Evolutionary conservation across 53 echinoderm and acorn worm species (phyloP).

Genomic region (Echinarachnius parma): DNA sequence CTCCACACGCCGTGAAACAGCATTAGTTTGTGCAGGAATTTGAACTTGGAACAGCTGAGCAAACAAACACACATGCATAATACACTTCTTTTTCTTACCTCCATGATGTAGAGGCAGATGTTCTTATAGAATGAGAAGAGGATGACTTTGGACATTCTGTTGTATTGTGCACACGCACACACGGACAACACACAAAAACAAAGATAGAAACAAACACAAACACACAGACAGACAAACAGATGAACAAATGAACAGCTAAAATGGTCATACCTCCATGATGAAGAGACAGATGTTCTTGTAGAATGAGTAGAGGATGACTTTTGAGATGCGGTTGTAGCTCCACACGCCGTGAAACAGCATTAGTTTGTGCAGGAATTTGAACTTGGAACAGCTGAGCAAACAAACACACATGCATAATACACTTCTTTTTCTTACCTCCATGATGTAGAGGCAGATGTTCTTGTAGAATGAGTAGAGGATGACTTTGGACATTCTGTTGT

Average conservation of each 20-base stretch:
- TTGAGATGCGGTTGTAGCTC: constrained; percentile 87
- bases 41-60: too few relatives aligned
- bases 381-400: too few relatives aligned
- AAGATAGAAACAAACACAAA: not conserved
- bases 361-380: constrained; percentile 91
- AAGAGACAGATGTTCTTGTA: constrained; percentile 94
- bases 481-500: constrained; percentile 94
- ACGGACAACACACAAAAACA: too few relatives aligned
- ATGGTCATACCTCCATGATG: constrained; percentile 95
- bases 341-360: constrained; percentile 92
- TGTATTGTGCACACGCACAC: constrained; percentile 18
- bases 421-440: constrained; percentile 96
- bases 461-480: constrained; percentile 99
- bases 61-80: not conserved
- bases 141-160: not conserved
- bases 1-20: constrained; percentile 96
- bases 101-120: constrained; percentile 94
- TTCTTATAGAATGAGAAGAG: too few relatives aligned
- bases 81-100: too few relatives aligned
- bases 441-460: constrained; percentile 98
- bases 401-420: not conserved
- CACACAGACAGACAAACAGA: too few relatives aligned
- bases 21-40: constrained; percentile 94
- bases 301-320: constrained; percentile 90
- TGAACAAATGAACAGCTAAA: too few relatives aligned